phyloP scores from a whole-genome alignment of 1,140 invertebrate genomes.

The Colletes gigas region DNA sequence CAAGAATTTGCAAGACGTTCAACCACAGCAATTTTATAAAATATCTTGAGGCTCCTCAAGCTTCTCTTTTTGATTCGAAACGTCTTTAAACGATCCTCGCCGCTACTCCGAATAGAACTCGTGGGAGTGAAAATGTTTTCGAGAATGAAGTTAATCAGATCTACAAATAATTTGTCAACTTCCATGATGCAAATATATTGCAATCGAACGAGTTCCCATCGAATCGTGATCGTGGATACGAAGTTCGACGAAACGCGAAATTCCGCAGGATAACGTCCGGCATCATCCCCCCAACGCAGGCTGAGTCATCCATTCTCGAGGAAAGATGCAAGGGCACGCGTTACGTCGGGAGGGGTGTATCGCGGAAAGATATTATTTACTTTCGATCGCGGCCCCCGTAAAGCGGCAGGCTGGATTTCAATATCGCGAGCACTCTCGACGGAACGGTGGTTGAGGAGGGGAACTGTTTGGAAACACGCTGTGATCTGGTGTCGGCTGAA shows the following conservation, averaged over 20 bases:
- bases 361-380: conserved; percentile 28
- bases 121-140: too few relatives aligned
- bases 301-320: conserved; percentile 1
- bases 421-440: conserved; percentile 6
- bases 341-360: not conserved
- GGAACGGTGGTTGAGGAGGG: not conserved
- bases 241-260: not conserved
- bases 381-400: conserved; percentile 10
- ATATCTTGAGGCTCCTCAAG: too few relatives aligned
- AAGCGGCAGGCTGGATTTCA: conserved; percentile 1
- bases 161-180: too few relatives aligned
- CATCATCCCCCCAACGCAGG: not conserved
- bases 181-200: too few relatives aligned
- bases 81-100: too few relatives aligned
- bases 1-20: too few relatives aligned
- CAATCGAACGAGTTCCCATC: not conserved
- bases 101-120: too few relatives aligned
- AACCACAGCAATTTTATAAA: too few relatives aligned
- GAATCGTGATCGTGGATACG: not conserved
- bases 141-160: too few relatives aligned
- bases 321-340: not conserved
- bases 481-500: not conserved
- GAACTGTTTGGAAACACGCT: conserved; percentile 6
- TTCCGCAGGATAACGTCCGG: not conserved
- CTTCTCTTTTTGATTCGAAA: too few relatives aligned